Evolutionary conservation across 2,797 vertebrate species (phyloP), one percentile per base, ranked within the genome.

Genomic region (Xiphorhynchus erythropygius): DNA sequence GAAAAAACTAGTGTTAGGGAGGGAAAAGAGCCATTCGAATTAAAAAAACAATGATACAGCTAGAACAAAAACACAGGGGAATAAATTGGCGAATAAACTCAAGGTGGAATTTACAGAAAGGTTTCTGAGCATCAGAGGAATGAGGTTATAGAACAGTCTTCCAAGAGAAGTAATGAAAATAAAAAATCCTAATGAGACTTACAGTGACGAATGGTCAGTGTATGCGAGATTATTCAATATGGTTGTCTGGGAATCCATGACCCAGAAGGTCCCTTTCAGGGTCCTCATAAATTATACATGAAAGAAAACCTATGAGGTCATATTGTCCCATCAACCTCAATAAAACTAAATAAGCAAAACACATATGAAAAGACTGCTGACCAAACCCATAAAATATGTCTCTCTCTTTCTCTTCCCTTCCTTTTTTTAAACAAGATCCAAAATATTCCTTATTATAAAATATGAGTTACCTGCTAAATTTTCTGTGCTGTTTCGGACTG

Each of bases 51-150:
- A 87, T 30, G 35, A 89, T 69, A 79, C 86, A 49, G 77, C 81
- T 90, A 84, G 86, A 59, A 93, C 37, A 90, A 94, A 95, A 89
- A 41, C 13, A 2, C 47, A 67, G 28, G 74, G 93, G 73, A 93
- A 90, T 88, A 95, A 81, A 82, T 8, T 91, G 63, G 91, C 47
- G 55, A 94, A 93, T 56, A 97, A 94, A 95, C 73, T 94, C 85
- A 95, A 95, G 93, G 94, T 93, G 77, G 93, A 95, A 94, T 97
- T 96, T 94, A 96, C 74, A 90, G 73, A 86, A 91, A 94, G 90
- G 93, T 92, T 97, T 97, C 93, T 79, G 59, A 97, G 77, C 77
- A 94, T 96, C 86, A 84, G 88, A 95, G 77, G 74, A 95, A 95
- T 90, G 90, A 96, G 74, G 83, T 82, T 95, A 95, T 60, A 93